Conservation (phyloP, 1,140 invertebrate species). For the Temnothorax longispinosus region DNA sequence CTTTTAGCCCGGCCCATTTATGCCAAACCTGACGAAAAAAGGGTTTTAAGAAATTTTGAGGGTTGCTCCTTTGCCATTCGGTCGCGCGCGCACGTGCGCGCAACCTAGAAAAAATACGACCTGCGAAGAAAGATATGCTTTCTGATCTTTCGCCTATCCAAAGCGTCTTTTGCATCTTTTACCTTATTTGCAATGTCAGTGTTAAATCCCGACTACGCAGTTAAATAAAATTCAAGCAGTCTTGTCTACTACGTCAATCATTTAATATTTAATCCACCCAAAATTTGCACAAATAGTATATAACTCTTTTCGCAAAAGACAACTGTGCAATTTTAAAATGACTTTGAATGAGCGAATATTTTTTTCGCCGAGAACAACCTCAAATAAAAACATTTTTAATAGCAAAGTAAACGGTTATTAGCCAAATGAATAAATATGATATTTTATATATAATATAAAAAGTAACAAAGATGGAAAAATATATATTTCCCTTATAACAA, state of each 20-base stretch:
- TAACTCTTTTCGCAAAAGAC: neutral
- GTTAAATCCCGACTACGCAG: neutral
- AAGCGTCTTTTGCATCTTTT: neutral
- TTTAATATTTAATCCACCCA: neutral
- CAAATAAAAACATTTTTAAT: neutral
- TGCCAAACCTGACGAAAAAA: neutral
- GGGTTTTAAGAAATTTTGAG: neutral
- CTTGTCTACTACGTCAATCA: neutral
- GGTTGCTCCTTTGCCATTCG: no score
- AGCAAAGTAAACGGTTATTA: neutral
- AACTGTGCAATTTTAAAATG: neutral
- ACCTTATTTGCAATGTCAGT: neutral
- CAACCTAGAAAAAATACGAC: neutral
- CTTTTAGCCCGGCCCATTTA: conserved; percentile 16
- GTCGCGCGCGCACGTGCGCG: neutral
- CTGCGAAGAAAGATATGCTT: neutral
- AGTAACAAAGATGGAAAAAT: neutral
- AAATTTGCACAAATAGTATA: neutral
- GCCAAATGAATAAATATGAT: neutral
- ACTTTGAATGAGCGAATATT: neutral
- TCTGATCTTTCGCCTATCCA: neutral
- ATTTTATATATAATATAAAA: neutral
- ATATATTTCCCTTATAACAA: neutral
- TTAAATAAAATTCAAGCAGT: conserved; percentile 57
- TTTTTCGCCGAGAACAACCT: neutral